Percentiles rank a stretch among this genome's conserved stretches.
These are phyloP conservation scores for Sepioteuthis lessoniana DNA, from an alignment of 2,888 invertebrate genomes.

Conservation along the genomic window DNA sequence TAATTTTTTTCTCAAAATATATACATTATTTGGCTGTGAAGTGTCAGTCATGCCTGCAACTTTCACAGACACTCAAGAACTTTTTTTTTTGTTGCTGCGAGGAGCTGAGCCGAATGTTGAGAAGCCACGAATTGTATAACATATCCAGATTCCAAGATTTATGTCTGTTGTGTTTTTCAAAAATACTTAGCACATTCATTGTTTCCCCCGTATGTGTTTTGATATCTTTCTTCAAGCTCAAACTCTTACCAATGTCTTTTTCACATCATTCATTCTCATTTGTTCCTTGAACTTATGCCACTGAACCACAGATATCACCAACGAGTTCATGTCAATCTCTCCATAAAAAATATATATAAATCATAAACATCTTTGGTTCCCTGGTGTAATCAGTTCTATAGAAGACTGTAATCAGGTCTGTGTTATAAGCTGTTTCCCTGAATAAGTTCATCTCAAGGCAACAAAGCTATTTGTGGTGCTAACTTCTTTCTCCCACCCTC, in stretches of 20 bases:
- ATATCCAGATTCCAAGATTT: neutral
- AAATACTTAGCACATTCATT: neutral
- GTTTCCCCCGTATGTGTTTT: neutral
- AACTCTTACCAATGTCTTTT: neutral
- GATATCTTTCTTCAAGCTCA: neutral
- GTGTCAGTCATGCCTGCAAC: neutral
- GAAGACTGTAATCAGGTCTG: neutral
- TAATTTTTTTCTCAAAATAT: neutral
- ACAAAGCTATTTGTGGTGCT: constrained; percentile 33
- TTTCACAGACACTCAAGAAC: neutral
- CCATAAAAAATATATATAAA: constrained; percentile 1
- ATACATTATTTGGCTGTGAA: neutral
- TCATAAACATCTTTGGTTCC: neutral
- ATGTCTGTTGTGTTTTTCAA: neutral
- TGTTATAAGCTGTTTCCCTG: neutral
- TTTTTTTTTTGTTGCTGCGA: neutral
- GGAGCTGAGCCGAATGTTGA: neutral
- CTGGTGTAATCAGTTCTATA: constrained; percentile 17
- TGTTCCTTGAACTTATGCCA: neutral
- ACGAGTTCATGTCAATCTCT: neutral
- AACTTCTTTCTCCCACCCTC: neutral
- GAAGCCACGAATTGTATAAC: neutral
- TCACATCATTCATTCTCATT: neutral
- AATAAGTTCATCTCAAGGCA: constrained; percentile 21
- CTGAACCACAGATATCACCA: neutral